A percentile compares a stretch with the other conserved stretches of the same genome.
These are phyloP conservation scores for Drosophila pseudotalamancana DNA, from an alignment of 2,888 invertebrate species.

Conservation along the genomic window DNA sequence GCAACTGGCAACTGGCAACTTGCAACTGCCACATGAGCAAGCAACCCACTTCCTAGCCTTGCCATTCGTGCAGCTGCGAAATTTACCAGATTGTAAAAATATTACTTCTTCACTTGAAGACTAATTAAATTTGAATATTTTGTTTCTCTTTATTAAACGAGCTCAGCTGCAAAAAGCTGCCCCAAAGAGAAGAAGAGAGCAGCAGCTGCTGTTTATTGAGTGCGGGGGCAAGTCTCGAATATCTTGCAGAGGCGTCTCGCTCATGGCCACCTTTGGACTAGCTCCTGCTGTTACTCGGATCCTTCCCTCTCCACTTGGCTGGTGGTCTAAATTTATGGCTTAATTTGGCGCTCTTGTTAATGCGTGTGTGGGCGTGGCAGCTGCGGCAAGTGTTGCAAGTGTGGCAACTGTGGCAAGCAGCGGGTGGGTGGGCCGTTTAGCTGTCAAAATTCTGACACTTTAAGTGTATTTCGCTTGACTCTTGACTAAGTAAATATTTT, in stretches of 20 bases:
- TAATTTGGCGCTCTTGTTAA: slow-evolving; percentile 75
- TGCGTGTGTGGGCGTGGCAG: slow-evolving; percentile 65
- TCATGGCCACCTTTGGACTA: slow-evolving; percentile 41
- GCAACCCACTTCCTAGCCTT: slow-evolving; percentile 54
- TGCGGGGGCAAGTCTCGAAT: slow-evolving; percentile 22
- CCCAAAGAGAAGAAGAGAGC: too few species aligned
- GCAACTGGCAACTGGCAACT: slow-evolving; percentile 8
- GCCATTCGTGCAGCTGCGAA: slow-evolving; percentile 69
- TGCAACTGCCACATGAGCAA: slow-evolving; percentile 22
- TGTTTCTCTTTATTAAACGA: slow-evolving; percentile 57
- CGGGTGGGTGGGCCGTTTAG: slow-evolving; percentile 57
- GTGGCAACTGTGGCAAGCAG: slow-evolving; percentile 5
- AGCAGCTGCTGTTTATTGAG: too few species aligned
- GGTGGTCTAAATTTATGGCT: slow-evolving; percentile 77
- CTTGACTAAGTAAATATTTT: slow-evolving; percentile 63
- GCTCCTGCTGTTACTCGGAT: slow-evolving; percentile 56
- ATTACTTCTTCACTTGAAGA: slow-evolving; percentile 80
- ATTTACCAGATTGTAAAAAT: slow-evolving; percentile 73
- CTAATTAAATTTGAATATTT: slow-evolving; percentile 82
- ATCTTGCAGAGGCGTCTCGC: slow-evolving; percentile 53
- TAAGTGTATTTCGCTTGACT: slow-evolving; percentile 64
- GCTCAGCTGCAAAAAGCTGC: slow-evolving; percentile 23
- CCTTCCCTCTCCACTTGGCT: slow-evolving; percentile 44
- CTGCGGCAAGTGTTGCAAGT: slow-evolving; percentile 20
- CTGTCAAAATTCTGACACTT: slow-evolving; percentile 70